Evolutionary conservation across 1,140 invertebrate genomes (phyloP), one percentile per base, ranked within the genome.

Genomic region (Luehdorfia chinensis): DNA sequence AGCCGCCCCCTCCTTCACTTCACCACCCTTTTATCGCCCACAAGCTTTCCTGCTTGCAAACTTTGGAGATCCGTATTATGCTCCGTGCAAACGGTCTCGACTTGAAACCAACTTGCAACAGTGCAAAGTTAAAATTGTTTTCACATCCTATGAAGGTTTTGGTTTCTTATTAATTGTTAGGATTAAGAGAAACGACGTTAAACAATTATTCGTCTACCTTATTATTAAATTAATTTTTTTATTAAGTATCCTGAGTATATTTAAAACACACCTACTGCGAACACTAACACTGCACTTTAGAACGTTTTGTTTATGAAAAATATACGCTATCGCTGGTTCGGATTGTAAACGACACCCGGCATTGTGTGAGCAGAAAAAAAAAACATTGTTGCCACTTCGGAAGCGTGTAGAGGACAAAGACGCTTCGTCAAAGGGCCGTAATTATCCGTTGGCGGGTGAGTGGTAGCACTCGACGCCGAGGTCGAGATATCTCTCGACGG

Each of bases 401-500:
- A 28, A 52, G 43, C 49, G 52, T 53, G 54, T 54, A 54, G 21
- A 28, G 59, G 49, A 71, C 65, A 76, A 75, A 79, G 66, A 64
- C 50, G 50, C 47, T 55, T 62, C 66, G 63, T 84, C 75, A 84
- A 84, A 81, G 75, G 66, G 66, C 59, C 53, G 76, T 80, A 81
- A 85, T 85, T 74, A 83, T 83, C 71, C 59, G 66, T 70, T 69
- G 65, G 63, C 64, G 62, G 63, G 64, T 61, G 66, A 80, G 66
- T 73, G 77, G 74, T 70, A 66, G 66, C 73, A 77, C 70, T 83
- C 72, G 62, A 75, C 69, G 69, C 62, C 63, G 75, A 71, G 77
- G 73, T 77, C 69, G 77, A 72, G 77, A 76, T 85, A 85, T 85
- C 78, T 79, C 74, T 75, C 64, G 65, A 68, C 75, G 75, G 78